Percentiles rank a stretch among this genome's conserved stretches.
Evolutionary conservation across 2,888 invertebrate genomes (phyloP).

Genomic region (Liposcelis brunnea): DNA sequence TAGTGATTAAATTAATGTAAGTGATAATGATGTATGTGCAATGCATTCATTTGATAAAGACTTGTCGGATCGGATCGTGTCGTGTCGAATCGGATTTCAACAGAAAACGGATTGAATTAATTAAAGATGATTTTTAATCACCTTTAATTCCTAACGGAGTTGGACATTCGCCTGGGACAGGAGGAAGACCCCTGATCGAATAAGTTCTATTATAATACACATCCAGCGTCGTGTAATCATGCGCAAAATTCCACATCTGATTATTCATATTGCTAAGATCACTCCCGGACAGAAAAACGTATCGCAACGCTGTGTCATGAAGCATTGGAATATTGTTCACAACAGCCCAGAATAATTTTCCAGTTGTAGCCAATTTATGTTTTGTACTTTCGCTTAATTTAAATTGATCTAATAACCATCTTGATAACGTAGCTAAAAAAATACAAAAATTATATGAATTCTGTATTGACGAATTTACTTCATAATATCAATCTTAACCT

Average conservation of each 20-base stretch:
- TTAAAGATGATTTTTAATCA: too few relatives aligned
- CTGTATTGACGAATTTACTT: too few relatives aligned
- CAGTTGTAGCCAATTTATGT: constrained; percentile 18
- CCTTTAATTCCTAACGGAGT: constrained; percentile 26
- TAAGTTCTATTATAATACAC: constrained; percentile 22
- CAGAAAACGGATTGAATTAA: too few relatives aligned
- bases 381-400: neutral
- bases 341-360: constrained; percentile 23
- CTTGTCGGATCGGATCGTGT: too few relatives aligned
- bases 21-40: too few relatives aligned
- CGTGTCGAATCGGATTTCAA: too few relatives aligned
- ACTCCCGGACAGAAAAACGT: constrained; percentile 22
- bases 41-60: too few relatives aligned
- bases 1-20: too few relatives aligned
- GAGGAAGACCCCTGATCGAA: constrained; percentile 24
- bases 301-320: constrained; percentile 21
- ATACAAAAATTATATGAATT: too few relatives aligned
- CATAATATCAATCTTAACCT: too few relatives aligned
- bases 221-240: constrained; percentile 24
- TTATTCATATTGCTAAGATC: constrained; percentile 24
- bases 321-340: constrained; percentile 22
- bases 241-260: constrained; percentile 22
- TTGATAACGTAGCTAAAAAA: constrained; percentile 4
- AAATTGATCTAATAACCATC: neutral
- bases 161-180: constrained; percentile 25